Evolutionary conservation across 1,140 invertebrate species (phyloP), one percentile per base, ranked within the genome.

Genomic region (Calosoma granatense): DNA sequence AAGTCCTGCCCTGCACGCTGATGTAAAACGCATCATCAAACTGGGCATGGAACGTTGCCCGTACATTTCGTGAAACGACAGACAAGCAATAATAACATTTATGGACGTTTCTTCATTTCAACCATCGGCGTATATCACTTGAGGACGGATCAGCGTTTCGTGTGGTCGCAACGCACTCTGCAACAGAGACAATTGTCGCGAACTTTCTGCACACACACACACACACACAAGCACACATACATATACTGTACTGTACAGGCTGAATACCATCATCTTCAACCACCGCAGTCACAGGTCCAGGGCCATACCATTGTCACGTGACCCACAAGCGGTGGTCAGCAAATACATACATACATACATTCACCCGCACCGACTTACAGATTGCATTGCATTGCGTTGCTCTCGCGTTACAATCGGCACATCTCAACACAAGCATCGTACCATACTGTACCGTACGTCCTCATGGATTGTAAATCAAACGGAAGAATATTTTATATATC

Each of bases 401-500:
- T 30, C 6, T 30, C 14, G 26, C 26, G 26, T 30, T 30, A 30
- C 26, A 30, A 30, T 30, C 26, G 26, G 26, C 26, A 14, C 26
- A 30, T 30, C 26, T 30, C 26, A 6, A 4, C 4, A 17, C 41
- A 47, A 36, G 6, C n/a, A 6, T 36, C 26, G 6, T 9, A 36
- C 26, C 26, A 36, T n/a, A n/a, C 26, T 36, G 41, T 17, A 47
- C 41, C 41, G 17, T 47, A 47, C 9, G 41, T 47, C 6, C n/a
- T 17, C 41, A 9, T 17, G 6, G 41, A 9, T 47, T 47, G 41
- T 47, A 47, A 47, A 47, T 47, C 41, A 47, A 47, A 11, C 6
- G 6, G 41, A 47, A 47, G 41, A 47, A 47, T 47, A 47, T 47
- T 47, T 47, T 47, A 47, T 47, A 47, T 47, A 47, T 47, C 41